These are phyloP conservation scores for Rambutsinella grinnellia DNA, from an alignment of 2,888 invertebrate species.

Conservation along the genomic window DNA sequence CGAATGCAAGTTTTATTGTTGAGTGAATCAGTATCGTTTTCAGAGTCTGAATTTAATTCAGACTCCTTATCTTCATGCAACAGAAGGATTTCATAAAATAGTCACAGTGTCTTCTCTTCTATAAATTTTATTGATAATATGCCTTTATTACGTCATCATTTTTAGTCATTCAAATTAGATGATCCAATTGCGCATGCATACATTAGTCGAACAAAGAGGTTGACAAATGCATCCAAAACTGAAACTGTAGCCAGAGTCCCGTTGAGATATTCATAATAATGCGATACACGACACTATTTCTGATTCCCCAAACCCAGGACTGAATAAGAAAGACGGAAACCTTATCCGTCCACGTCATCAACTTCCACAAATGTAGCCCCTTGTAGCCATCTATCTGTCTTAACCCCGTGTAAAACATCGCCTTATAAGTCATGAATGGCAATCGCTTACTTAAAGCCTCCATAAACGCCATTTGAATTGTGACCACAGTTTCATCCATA, in stretches of 20 bases:
- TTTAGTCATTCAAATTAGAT: no score
- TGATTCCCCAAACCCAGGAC: constrained; percentile 6
- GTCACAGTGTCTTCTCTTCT: no score
- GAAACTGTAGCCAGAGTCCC: constrained; percentile 33
- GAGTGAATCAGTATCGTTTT: no score
- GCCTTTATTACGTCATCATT: no score
- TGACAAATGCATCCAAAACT: constrained; percentile 38
- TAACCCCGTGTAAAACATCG: constrained; percentile 36
- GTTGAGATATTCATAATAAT: constrained; percentile 5
- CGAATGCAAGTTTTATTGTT: no score
- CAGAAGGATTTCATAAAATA: no score
- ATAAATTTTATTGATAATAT: no score
- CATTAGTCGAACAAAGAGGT: not conserved
- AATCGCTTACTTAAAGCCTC: constrained; percentile 26
- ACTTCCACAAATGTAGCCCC: constrained; percentile 28
- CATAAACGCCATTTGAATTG: constrained; percentile 41
- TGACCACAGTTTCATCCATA: constrained; percentile 32
- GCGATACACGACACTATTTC: not conserved
- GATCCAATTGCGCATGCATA: no score
- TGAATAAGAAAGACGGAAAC: constrained; percentile 4
- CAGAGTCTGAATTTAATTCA: no score
- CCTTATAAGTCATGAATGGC: constrained; percentile 26
- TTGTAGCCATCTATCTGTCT: constrained; percentile 19
- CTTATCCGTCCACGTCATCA: constrained; percentile 50
- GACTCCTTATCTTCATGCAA: no score